Percentiles rank a stretch among this genome's conserved stretches.
Conservation (phyloP, 2,888 invertebrate species). For the Clivina fossor region DNA sequence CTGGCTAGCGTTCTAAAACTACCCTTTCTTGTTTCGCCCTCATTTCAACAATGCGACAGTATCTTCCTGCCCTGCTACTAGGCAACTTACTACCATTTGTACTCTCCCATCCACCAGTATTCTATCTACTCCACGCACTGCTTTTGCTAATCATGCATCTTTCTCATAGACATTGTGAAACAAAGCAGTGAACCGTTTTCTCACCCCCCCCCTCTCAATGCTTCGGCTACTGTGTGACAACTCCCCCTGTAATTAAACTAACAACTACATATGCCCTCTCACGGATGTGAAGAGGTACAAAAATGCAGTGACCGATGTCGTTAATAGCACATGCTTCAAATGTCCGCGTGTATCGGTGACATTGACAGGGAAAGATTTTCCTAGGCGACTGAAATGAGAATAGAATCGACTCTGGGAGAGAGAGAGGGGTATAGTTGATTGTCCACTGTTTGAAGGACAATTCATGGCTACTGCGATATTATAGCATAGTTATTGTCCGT, state of each 20-base stretch:
- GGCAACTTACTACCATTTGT: background rate
- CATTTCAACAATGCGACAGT: constrained; percentile 31
- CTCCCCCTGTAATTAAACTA: constrained; percentile 52
- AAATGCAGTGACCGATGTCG: constrained; percentile 42
- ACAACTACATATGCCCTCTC: constrained; percentile 49
- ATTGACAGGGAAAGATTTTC: too few species aligned
- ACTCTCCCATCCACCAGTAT: background rate
- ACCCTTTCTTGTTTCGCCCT: constrained; percentile 43
- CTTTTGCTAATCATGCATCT: constrained; percentile 28
- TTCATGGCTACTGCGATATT: too few species aligned
- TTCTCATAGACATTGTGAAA: too few species aligned
- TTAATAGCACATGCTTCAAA: constrained; percentile 20
- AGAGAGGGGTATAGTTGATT: background rate
- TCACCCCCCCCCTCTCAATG: background rate
- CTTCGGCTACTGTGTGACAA: background rate
- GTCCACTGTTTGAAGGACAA: background rate
- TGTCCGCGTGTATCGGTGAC: too few species aligned
- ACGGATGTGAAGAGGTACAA: constrained; percentile 48
- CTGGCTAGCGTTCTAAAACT: constrained; percentile 52
- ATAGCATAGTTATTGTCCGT: constrained; percentile 18
- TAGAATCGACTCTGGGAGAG: too few species aligned
- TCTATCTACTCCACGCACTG: background rate
- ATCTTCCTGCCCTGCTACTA: constrained; percentile 17
- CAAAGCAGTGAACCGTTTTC: too few species aligned
- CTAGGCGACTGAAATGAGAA: background rate